Conservation (phyloP, 2,797 vertebrate genomes). For the Sebastes trivittatus region DNA sequence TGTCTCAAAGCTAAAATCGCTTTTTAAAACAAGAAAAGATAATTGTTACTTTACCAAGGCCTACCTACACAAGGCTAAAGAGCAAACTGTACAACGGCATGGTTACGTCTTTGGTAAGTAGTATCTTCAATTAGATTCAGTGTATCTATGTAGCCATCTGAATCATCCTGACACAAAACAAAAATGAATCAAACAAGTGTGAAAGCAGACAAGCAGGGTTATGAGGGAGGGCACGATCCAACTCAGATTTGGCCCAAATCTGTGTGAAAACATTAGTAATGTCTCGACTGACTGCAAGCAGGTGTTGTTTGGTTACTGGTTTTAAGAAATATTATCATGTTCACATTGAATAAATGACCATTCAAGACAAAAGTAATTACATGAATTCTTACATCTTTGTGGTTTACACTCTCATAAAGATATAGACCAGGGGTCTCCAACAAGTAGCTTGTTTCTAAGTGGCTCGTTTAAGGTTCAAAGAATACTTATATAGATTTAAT, state of each 20-base stretch:
- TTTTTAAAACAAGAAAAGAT: not conserved
- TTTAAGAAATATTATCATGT: not conserved
- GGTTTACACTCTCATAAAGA: not conserved
- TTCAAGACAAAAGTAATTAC: not conserved
- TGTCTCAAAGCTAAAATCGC: not conserved
- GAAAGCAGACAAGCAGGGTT: slow-evolving; percentile 6
- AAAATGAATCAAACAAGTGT: slow-evolving; percentile 23
- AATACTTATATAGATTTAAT: too few relatives aligned
- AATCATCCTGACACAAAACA: slow-evolving; percentile 35
- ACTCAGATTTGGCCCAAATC: not conserved
- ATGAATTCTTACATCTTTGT: not conserved
- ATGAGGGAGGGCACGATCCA: not conserved
- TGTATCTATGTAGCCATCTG: slow-evolving; percentile 4
- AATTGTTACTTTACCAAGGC: not conserved
- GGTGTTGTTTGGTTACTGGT: not conserved
- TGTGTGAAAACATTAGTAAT: not conserved
- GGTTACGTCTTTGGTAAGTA: not conserved
- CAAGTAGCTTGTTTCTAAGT: too few relatives aligned
- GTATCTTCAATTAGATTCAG: slow-evolving; percentile 4
- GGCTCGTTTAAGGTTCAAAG: too few relatives aligned
- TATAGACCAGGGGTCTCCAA: not conserved
- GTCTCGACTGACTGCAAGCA: not conserved
- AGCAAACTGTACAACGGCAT: not conserved
- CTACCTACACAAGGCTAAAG: not conserved
- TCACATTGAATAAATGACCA: slow-evolving; percentile 6